Base-by-base conservation (phyloP, 2,888 invertebrate genomes). In the Cosmia trapezina region DNA sequence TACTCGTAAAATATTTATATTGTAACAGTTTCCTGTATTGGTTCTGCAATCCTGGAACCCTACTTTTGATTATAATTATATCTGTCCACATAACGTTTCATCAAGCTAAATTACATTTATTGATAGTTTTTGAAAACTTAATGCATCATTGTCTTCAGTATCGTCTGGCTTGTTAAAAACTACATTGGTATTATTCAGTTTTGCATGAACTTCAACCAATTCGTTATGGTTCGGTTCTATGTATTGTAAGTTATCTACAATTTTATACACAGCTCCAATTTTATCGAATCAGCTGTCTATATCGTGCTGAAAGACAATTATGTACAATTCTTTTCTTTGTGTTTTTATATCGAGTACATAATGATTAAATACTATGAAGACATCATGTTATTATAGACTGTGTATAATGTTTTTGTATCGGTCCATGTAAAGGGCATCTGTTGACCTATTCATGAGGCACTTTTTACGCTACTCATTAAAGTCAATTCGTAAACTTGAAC, bases 401-500 rank as follows among this genome's bases (percentile, higher is more conserved):
- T 41, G 61, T 67, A 33, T 73, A 74, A 61, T 68, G 45, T 72
- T 73, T 68, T 75, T 65, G 17, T 72, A 60, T 60, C 49, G 80
- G 41, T 53, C 57, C 62, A 54, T 59, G 65, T 64, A 80, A 87
- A 88, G 83, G 86, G 82, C 83, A 83, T 82, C 70, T 28, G 68
- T 73, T 86, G 81, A 81, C 79, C 83, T 85, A 83, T 85, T 70
- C 64, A 19, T 71, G 28, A 66, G 51, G 49, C 2, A 63, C 22
- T 77, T 78, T 70, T 81, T 76, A 75, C 56, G n/a, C 41, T 43
- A 56, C 53, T 49, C 53, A 82, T 83, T 86, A 72, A 73, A 73
- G 70, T 70, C 77, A 70, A 71, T 64, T 78, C 41, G 70, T 85
- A 75, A 80, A 85, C 84, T 87, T 89, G 85, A 86, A 87, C 86